These are phyloP conservation scores for Aradus depressus DNA, from an alignment of 2,888 invertebrate genomes.

Conservation along the genomic window DNA sequence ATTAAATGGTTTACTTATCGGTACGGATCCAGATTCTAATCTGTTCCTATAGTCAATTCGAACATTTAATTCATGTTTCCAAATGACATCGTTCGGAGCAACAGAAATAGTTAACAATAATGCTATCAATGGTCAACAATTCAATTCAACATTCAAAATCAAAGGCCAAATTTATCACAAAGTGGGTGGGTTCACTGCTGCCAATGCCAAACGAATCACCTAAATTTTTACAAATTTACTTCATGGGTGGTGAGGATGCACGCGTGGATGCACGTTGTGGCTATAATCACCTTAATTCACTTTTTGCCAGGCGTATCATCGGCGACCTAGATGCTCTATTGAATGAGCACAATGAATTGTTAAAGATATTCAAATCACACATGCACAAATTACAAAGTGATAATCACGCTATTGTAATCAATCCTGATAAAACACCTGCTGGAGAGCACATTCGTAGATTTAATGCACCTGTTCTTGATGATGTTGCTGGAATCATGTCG, in stretches of 20 bases:
- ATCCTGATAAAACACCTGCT: constrained; percentile 17
- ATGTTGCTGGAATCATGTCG: constrained; percentile 9
- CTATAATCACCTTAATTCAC: constrained; percentile 22
- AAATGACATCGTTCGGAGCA: constrained; percentile 30
- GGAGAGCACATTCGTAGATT: constrained; percentile 17
- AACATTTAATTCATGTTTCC: constrained; percentile 31
- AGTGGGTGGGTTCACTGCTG: too few species aligned
- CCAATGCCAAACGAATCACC: too few species aligned
- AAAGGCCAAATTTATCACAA: too few species aligned
- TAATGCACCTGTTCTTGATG: constrained; percentile 21
- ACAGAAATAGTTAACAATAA: constrained; percentile 20
- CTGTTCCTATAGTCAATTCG: constrained; percentile 30
- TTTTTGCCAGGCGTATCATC: constrained; percentile 30
- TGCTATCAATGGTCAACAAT: constrained; percentile 10
- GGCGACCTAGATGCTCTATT: constrained; percentile 29
- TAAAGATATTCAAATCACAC: constrained; percentile 9
- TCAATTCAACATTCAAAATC: too few species aligned
- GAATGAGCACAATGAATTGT: constrained; percentile 7
- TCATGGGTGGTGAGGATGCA: constrained; percentile 24
- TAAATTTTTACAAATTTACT: too few species aligned
- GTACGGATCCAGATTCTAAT: constrained; percentile 29
- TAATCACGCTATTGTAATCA: constrained; percentile 17
- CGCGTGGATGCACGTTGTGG: constrained; percentile 5
- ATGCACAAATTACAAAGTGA: constrained; percentile 12
- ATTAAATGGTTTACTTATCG: constrained; percentile 28